Base-by-base conservation (phyloP, 2,888 invertebrate genomes). In the Chrysina gloriosa region DNA sequence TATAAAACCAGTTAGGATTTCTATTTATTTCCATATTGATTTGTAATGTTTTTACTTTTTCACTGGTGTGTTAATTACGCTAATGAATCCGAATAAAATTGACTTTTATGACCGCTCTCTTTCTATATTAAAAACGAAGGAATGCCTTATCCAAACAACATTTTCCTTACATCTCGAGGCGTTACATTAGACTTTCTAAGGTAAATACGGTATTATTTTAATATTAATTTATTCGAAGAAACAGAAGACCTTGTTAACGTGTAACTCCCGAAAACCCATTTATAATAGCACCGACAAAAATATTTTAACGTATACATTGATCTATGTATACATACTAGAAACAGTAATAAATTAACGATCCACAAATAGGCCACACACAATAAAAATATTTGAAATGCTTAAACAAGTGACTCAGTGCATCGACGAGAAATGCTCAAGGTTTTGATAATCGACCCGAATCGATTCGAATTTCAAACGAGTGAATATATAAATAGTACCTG, bases 1-100 rank as follows among this genome's bases (percentile, higher is more conserved):
- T 61, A 42, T 61, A 27, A 61, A 61, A 42, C 25, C 58, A 42
- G 42, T 61, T 42, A 42, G 19, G 42, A 42, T 61, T 61, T 42
- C 58, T 61, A 42, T 27, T 61, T 61, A 61, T 61, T 61, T 42
- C 58, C 58, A 61, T 61, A 61, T 61, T 45, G 58, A 61, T 61
- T 61, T 42, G 58, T 61, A 61, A 42, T 42, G 58, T 42, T 61
- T 61, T 61, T 61, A 14, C 42, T 27, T 61, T 61, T 52, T 42
- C 19, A 29, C 42, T 4, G 42, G 27, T n/a, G 42, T 27, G 52
- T 31, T 61, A 61, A 61, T 61, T 61, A 27, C 25, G 1, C 58
- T 61, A 61, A 61, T 61, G 58, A 61, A 61, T 23, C 58, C 45
- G 39, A 61, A 61, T 25, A 42, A 61, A 42, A 61, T 42, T 29